phyloP scores from a whole-genome alignment of 1,140 invertebrate species.

The Drosophila nasuta region DNA sequence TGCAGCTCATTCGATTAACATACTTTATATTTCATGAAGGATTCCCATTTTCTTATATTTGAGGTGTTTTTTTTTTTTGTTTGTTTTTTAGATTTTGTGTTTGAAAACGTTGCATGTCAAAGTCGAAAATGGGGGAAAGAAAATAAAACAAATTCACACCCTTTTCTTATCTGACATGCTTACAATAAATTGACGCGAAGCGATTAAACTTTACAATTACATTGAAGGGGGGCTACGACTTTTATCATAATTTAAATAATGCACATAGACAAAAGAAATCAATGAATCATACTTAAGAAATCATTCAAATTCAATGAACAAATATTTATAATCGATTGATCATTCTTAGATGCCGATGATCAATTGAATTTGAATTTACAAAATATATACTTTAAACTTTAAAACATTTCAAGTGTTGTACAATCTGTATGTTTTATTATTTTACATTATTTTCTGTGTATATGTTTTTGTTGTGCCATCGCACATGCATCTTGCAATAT shows the following conservation, averaged over 20 bases:
- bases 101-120: constrained; percentile 18
- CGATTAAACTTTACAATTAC: constrained; percentile 38
- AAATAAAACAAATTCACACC: constrained; percentile 1
- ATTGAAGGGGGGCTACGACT: constrained; percentile 33
- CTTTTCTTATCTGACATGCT: constrained; percentile 31
- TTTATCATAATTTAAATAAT: constrained; percentile 49
- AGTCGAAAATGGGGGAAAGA: neutral
- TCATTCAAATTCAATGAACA: constrained; percentile 31
- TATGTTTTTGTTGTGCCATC: constrained; percentile 10
- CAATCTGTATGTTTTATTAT: constrained; percentile 15
- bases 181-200: constrained; percentile 51
- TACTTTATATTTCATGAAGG: constrained; percentile 34
- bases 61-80: neutral
- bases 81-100: neutral
- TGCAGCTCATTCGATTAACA: constrained; percentile 37
- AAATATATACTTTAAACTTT: constrained; percentile 30
- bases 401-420: constrained; percentile 23
- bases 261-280: constrained; percentile 35
- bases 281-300: constrained; percentile 21
- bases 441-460: constrained; percentile 5
- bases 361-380: constrained; percentile 52
- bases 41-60: constrained; percentile 8
- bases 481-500: constrained; percentile 23
- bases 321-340: constrained; percentile 1
- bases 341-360: neutral